These are phyloP conservation scores for Triops cancriformis DNA, from an alignment of 1,140 invertebrate species.

Conservation along the genomic window DNA sequence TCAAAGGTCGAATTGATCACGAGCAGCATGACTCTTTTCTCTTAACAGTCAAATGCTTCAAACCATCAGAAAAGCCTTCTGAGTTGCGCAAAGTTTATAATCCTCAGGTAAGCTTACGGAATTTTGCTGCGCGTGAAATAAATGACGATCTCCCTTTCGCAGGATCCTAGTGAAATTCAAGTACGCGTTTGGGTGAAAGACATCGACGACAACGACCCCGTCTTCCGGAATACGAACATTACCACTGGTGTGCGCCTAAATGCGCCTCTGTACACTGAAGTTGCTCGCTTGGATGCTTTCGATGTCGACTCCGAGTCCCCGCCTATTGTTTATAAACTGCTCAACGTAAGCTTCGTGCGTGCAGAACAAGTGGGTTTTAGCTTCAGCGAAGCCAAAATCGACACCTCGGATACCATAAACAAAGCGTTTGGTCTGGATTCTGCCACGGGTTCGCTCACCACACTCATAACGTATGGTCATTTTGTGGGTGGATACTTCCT, in stretches of 20 bases:
- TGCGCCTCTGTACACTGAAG: conserved; percentile 59
- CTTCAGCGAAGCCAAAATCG: conserved; percentile 20
- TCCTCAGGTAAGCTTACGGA: conserved; percentile 40
- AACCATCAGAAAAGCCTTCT: conserved; percentile 42
- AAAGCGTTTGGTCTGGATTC: conserved; percentile 30
- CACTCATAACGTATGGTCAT: conserved; percentile 18
- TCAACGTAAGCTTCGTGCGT: conserved; percentile 55
- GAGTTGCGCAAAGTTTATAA: conserved; percentile 51
- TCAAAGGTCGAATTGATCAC: conserved; percentile 54
- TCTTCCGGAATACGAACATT: conserved; percentile 55
- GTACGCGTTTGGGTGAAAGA: conserved; percentile 56
- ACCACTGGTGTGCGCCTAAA: conserved; percentile 62
- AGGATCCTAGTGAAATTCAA: conserved; percentile 61
- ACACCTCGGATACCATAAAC: conserved; percentile 20
- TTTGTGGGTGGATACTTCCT: conserved; percentile 26
- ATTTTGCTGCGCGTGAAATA: background rate
- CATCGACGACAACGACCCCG: conserved; percentile 63
- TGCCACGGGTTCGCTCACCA: conserved; percentile 20
- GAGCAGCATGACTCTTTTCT: conserved; percentile 51
- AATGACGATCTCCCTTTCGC: conserved; percentile 30
- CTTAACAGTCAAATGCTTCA: conserved; percentile 62
- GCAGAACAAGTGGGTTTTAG: conserved; percentile 44
- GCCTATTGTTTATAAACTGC: conserved; percentile 54
- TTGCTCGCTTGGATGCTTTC: conserved; percentile 54
- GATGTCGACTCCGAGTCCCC: conserved; percentile 58